A percentile compares a stretch with the other conserved stretches of the same genome.
Evolutionary conservation across 2,113 vertebrate species (phyloP).

Genomic region (Murina feae): DNA sequence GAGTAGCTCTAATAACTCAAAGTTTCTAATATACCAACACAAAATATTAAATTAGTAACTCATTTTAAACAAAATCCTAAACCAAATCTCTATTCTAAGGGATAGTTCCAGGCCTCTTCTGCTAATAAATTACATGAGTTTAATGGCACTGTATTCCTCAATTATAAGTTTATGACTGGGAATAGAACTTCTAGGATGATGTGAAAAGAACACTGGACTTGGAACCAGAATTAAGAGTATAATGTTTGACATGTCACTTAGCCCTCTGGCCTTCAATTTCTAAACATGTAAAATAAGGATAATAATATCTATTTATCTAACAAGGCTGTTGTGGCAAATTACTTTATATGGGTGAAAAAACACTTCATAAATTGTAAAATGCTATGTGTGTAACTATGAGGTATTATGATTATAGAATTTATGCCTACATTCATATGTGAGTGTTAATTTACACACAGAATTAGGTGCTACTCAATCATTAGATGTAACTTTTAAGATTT

Average conservation of each 20-base stretch:
- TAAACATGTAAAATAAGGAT: conserved; percentile 1
- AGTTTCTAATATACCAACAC: not conserved
- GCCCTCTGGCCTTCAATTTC: not conserved
- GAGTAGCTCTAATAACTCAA: not conserved
- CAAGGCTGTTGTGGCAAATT: not conserved
- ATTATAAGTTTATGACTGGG: not conserved
- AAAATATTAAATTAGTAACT: not conserved
- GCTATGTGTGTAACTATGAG: not conserved
- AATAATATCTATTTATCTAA: not conserved
- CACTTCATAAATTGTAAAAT: not conserved
- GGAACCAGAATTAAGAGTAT: not conserved
- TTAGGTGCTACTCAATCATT: not conserved
- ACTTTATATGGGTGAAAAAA: not conserved
- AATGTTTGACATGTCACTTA: not conserved
- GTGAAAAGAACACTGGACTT: not conserved
- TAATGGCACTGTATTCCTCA: not conserved
- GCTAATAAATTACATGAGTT: not conserved
- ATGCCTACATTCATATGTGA: not conserved
- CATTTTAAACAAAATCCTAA: conserved; percentile 3
- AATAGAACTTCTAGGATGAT: not conserved
- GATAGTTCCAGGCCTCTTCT: not conserved
- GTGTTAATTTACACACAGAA: not conserved
- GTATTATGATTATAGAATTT: not conserved
- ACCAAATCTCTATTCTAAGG: not conserved
- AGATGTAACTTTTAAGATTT: not conserved